phyloP scores from a whole-genome alignment of 2,113 vertebrate genomes.

The Trematocara stigmaticum region DNA sequence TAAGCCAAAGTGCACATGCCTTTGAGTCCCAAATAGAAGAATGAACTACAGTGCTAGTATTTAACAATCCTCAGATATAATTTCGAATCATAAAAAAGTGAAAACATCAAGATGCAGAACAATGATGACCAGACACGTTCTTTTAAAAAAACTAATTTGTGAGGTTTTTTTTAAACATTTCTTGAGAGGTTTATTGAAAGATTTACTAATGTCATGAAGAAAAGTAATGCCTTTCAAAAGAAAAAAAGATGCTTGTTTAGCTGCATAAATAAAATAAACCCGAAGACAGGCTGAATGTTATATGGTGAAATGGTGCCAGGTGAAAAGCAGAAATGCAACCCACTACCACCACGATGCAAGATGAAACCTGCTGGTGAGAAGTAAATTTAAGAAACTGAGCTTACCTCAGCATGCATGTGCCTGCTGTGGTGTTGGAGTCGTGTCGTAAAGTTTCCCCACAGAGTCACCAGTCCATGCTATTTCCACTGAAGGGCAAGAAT shows the following conservation, averaged over 20 bases:
- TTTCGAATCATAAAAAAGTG: neutral
- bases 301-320: neutral
- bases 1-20: neutral
- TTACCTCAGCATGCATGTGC: constrained; percentile 26
- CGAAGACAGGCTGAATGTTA: neutral
- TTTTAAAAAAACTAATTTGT: neutral
- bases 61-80: neutral
- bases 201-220: fast-evolving
- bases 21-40: neutral
- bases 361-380: neutral
- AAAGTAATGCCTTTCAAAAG: neutral
- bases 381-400: neutral
- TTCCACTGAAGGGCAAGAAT: neutral
- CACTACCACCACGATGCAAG: neutral
- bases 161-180: neutral
- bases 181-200: neutral
- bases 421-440: neutral
- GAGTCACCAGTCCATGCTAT: neutral
- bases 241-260: neutral
- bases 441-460: neutral
- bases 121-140: neutral
- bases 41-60: neutral
- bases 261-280: neutral
- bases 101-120: neutral
- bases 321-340: neutral